Evolutionary conservation across 2,888 invertebrate species (phyloP).

Genomic region (Piscicola geometra): DNA sequence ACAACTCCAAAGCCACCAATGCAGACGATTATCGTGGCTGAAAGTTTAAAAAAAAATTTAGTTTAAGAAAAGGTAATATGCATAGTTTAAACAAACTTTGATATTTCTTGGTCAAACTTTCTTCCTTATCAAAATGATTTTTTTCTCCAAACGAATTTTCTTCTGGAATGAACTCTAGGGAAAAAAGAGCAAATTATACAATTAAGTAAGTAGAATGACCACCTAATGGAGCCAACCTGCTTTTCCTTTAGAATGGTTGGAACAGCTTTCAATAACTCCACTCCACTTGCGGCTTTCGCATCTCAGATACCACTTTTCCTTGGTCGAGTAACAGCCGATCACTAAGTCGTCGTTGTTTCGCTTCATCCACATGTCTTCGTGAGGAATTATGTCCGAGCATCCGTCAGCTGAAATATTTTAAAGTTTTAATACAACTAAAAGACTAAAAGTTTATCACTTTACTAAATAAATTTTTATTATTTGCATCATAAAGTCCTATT

Average conservation of each 20-base stretch:
- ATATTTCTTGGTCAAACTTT: not conserved
- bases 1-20: slow-evolving; percentile 28
- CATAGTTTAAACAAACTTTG: not conserved
- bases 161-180: not conserved
- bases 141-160: not conserved
- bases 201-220: too few relatives aligned
- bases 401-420: slow-evolving; percentile 35
- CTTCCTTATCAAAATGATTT: not conserved
- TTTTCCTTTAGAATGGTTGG: slow-evolving; percentile 2
- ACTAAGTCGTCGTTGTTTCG: slow-evolving; percentile 37
- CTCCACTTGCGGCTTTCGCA: slow-evolving; percentile 36
- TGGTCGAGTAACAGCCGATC: slow-evolving; percentile 37
- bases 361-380: slow-evolving; percentile 37
- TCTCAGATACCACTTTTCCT: slow-evolving; percentile 38
- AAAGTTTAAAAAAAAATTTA: not conserved
- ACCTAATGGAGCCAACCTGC: too few relatives aligned
- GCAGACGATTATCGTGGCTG: slow-evolving; percentile 18
- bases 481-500: too few relatives aligned
- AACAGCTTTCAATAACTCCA: slow-evolving; percentile 40
- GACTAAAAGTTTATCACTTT: not conserved
- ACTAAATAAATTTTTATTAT: not conserved
- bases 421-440: not conserved
- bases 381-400: slow-evolving; percentile 40
- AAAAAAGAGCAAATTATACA: too few relatives aligned
- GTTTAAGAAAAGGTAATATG: not conserved